Conservation (phyloP, 2,797 vertebrate genomes). For the Picus viridis region DNA sequence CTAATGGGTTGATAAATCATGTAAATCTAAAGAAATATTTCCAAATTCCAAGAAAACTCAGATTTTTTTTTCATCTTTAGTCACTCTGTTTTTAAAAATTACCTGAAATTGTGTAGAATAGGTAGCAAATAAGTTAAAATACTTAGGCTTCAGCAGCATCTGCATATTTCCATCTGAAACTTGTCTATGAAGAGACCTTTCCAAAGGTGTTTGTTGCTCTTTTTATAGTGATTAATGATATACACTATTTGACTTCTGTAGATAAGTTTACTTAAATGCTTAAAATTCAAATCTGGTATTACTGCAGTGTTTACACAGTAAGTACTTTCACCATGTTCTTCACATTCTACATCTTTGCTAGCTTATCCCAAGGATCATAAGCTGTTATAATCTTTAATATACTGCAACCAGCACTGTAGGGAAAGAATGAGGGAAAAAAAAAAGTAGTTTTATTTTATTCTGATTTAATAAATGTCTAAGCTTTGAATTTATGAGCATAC, state of each 20-base stretch:
- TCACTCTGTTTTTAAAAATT: background rate
- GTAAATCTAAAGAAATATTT: background rate
- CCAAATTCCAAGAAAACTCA: background rate
- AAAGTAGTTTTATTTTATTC: background rate
- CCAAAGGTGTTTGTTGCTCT: background rate
- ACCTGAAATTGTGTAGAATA: background rate
- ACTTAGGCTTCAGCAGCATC: background rate
- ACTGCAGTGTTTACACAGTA: background rate
- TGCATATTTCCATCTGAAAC: background rate
- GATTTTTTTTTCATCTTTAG: background rate
- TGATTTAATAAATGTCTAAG: background rate
- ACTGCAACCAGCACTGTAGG: too few relatives aligned
- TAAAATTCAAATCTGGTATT: conserved; percentile 13
- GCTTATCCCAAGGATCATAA: too few relatives aligned
- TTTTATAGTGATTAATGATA: background rate
- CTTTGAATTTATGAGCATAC: background rate
- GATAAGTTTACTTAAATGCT: background rate
- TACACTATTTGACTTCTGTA: background rate
- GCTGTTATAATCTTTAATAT: too few relatives aligned
- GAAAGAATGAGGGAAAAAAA: too few relatives aligned
- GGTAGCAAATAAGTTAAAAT: background rate
- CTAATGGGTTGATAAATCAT: background rate
- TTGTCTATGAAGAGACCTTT: background rate
- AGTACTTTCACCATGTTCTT: background rate
- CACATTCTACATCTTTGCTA: background rate